Conservation (phyloP, 2,888 invertebrate species). For the Metopia argyrocephala region DNA sequence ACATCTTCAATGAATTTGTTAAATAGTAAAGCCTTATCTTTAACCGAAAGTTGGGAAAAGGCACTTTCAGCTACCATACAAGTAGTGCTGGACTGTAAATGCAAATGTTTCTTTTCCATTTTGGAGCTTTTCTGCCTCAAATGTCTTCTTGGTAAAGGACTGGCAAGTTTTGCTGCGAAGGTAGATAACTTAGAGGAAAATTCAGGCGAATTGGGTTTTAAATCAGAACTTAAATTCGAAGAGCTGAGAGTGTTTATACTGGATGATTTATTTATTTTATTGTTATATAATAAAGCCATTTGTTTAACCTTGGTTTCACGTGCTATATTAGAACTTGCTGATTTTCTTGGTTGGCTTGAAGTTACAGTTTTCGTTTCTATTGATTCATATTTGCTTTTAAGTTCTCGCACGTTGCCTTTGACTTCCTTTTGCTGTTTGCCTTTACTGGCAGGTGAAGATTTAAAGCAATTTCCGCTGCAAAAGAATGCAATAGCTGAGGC, state of each 20-base stretch:
- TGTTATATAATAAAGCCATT: conserved; percentile 74
- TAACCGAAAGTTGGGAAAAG: conserved; percentile 74
- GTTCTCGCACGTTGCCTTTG: conserved; percentile 65
- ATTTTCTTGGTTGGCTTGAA: conserved; percentile 7
- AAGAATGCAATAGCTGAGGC: conserved; percentile 70
- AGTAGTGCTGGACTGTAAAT: conserved; percentile 59
- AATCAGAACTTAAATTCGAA: conserved; percentile 3
- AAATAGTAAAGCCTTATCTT: conserved; percentile 74
- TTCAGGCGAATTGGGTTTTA: conserved; percentile 40
- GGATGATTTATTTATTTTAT: conserved; percentile 70
- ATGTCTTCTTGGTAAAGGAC: conserved; percentile 56
- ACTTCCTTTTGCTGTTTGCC: conserved; percentile 37
- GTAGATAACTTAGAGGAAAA: conserved; percentile 41
- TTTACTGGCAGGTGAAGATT: conserved; percentile 36
- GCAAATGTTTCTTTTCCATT: conserved; percentile 28
- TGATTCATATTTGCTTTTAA: conserved; percentile 71
- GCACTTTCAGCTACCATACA: conserved; percentile 74
- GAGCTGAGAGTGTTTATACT: conserved; percentile 66
- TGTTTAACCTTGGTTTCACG: conserved; percentile 71
- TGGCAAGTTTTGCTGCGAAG: conserved; percentile 54
- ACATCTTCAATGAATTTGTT: conserved; percentile 74
- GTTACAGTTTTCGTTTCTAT: not conserved
- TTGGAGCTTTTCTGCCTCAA: not conserved
- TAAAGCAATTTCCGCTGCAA: conserved; percentile 56
- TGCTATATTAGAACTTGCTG: conserved; percentile 60